Conservation (phyloP, 2,888 invertebrate genomes). For the Cyaniris semiargus region DNA sequence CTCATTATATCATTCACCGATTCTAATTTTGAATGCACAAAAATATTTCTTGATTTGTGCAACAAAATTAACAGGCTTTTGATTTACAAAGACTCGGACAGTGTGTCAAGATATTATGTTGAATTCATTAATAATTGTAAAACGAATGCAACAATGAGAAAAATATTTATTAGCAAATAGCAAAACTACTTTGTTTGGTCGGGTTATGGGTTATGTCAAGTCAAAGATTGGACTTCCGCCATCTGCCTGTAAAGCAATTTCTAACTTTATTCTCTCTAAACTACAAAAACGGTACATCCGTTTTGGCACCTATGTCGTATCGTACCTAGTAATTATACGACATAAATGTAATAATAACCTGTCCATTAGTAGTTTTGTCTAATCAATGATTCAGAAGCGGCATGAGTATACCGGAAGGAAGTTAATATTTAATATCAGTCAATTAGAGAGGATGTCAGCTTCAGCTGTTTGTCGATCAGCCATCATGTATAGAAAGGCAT, state of each 20-base stretch:
- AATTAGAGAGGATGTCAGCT: background rate
- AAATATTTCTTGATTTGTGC: background rate
- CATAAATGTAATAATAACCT: background rate
- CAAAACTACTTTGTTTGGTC: too few relatives aligned
- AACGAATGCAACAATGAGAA: too few relatives aligned
- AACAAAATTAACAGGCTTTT: too few relatives aligned
- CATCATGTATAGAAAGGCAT: background rate
- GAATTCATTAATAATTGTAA: too few relatives aligned
- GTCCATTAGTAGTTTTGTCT: constrained; percentile 3
- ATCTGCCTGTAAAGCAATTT: too few relatives aligned
- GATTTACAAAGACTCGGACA: too few relatives aligned
- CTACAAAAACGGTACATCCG: background rate
- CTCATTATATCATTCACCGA: background rate
- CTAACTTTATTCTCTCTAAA: too few relatives aligned
- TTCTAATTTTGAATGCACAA: background rate
- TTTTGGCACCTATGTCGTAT: background rate
- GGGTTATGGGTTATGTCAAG: too few relatives aligned
- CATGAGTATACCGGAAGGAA: background rate
- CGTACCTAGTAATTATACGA: background rate
- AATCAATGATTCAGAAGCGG: background rate
- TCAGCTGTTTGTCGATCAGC: background rate
- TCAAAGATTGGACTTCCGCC: too few relatives aligned
- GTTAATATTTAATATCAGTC: background rate
- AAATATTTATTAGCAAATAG: too few relatives aligned
- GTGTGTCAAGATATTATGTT: too few relatives aligned